Base-by-base conservation (phyloP, 2,888 invertebrate genomes). In the Yponomeuta cagnagella region DNA sequence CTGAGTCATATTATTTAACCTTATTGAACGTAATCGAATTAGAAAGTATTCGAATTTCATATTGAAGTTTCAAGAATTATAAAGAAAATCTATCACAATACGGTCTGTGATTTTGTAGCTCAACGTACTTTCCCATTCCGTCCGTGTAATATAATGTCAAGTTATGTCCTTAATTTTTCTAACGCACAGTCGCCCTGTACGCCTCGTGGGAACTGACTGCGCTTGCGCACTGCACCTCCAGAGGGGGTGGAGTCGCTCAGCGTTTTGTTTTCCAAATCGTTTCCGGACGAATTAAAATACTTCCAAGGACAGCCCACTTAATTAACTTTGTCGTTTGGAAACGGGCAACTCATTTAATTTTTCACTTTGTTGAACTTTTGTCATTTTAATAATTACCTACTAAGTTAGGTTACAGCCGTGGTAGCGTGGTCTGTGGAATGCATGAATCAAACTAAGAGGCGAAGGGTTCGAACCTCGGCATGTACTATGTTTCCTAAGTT, bases 201-300 rank as follows among this genome's bases (percentile, higher is more conserved):
- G 70, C 76, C 81, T 84, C 90, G 90, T 90, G 90, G 90, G 90
- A 90, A 90, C 87, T 81, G 81, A 84, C 83, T 84, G 85, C 85
- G 83, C 80, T 76, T 73, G 80, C 82, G 82, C 83, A 82, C 73
- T 76, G 78, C 76, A 80, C 77, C 80, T 80, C 74, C 74, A 74
- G 89, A 89, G 86, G 89, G 90, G 86, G 88, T 85, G 85, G 86
- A 70, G 63, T 79, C 81, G 76, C 72, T 81, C 75, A 81, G 75
- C 83, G 87, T 87, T 90, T 90, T 89, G 88, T 89, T 89, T 88
- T 88, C 83, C 84, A 83, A 85, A 87, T 81, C 82, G 85, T 90
- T 88, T 91, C 91, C 91, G 90, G 90, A 86, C 77, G 82, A 85
- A 86, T 86, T 85, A 86, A 74, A 76, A 77, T 80, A 81, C 81